Evolutionary conservation across 2,113 vertebrate genomes (phyloP).

Genomic region (Tinamus guttatus): DNA sequence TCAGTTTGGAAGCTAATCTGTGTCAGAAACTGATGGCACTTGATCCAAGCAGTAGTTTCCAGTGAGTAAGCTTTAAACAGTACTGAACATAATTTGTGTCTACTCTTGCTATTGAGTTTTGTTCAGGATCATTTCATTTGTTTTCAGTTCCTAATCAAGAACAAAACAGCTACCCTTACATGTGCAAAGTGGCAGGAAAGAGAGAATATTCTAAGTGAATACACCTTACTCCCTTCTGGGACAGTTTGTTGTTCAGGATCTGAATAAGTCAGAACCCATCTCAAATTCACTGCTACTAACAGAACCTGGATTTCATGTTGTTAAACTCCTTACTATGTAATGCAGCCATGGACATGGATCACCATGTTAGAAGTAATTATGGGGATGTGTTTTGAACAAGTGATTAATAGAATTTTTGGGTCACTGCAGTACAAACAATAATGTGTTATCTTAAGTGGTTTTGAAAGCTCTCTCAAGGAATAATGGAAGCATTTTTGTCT

Average conservation of each 20-base stretch:
- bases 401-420: not conserved
- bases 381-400: not conserved
- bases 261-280: not conserved
- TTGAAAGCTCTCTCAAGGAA: not conserved
- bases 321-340: not conserved
- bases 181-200: not conserved
- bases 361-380: not conserved
- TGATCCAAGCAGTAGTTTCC: not conserved
- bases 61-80: not conserved
- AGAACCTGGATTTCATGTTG: not conserved
- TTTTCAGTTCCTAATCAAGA: not conserved
- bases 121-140: not conserved
- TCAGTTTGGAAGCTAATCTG: not conserved
- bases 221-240: not conserved
- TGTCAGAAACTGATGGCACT: not conserved
- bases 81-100: not conserved
- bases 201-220: not conserved
- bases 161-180: not conserved
- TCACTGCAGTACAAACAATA: not conserved
- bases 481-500: not conserved
- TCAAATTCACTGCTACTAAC: not conserved
- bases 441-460: not conserved
- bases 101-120: accelerated
- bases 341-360: not conserved
- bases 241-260: not conserved